phyloP scores from a whole-genome alignment of 2,113 vertebrate genomes.

The Ptilorrhoa leucosticta region DNA sequence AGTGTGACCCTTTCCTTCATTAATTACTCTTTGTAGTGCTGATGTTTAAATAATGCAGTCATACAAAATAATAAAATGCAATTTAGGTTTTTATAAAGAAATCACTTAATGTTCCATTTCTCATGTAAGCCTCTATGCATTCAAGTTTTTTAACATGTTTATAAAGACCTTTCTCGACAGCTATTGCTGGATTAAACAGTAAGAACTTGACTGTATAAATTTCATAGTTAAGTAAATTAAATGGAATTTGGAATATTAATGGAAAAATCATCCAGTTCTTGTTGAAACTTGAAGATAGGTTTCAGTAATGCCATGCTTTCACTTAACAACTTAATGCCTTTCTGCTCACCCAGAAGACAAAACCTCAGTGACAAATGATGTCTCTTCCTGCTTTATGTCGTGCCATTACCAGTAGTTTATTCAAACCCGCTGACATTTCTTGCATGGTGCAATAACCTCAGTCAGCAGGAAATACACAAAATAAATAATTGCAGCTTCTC shows the following conservation, averaged over 20 bases:
- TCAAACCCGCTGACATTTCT: background rate
- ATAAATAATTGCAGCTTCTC: slow-evolving; percentile 40
- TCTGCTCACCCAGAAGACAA: background rate
- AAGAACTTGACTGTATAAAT: background rate
- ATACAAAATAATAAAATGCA: background rate
- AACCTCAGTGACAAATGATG: background rate
- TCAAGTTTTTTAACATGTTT: background rate
- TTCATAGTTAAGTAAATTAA: slow-evolving; percentile 2
- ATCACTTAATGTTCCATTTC: background rate
- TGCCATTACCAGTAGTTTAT: slow-evolving; percentile 7
- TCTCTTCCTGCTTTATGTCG: background rate
- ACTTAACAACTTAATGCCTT: background rate
- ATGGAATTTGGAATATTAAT: background rate
- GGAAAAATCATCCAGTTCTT: background rate
- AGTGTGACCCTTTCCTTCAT: background rate
- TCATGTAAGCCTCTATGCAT: background rate
- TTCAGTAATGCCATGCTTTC: background rate
- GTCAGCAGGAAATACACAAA: slow-evolving; percentile 40
- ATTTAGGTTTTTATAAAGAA: background rate
- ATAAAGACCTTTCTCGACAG: background rate
- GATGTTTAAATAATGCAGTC: background rate
- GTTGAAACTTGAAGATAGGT: background rate
- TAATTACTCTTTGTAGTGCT: background rate
- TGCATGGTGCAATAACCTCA: slow-evolving; percentile 11
- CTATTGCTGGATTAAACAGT: background rate